Percentiles rank a stretch among this genome's conserved stretches.
These are phyloP conservation scores for Drosophila novamexicana DNA, from an alignment of 1,140 invertebrate species.

Conservation along the genomic window DNA sequence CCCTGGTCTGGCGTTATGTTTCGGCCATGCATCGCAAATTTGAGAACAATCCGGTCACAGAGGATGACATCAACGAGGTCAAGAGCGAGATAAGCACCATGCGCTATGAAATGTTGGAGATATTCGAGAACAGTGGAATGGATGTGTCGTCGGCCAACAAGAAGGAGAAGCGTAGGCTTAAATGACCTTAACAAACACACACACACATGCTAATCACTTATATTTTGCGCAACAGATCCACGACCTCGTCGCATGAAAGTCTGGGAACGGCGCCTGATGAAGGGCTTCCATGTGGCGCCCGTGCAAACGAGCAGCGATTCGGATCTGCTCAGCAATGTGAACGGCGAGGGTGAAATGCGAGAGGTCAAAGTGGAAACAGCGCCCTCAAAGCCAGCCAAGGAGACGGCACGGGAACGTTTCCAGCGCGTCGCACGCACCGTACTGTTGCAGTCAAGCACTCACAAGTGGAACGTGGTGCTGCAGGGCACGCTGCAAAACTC, in stretches of 20 bases:
- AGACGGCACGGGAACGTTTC: conserved; percentile 89
- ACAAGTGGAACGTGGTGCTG: conserved; percentile 90
- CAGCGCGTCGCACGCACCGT: conserved; percentile 90
- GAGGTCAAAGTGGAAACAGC: conserved; percentile 74
- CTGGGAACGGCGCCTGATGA: conserved; percentile 93
- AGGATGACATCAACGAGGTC: conserved; percentile 96
- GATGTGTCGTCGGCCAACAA: conserved; percentile 89
- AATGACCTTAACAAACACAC: no score
- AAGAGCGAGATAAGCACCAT: conserved; percentile 94
- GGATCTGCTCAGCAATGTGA: conserved; percentile 53
- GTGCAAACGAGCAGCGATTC: conserved; percentile 86
- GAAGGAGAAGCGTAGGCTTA: conserved; percentile 87
- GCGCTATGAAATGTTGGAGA: conserved; percentile 93
- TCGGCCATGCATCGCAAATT: conserved; percentile 90
- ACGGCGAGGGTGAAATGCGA: conserved; percentile 75
- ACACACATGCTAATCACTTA: neutral
- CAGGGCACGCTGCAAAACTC: conserved; percentile 87
- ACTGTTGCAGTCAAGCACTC: conserved; percentile 87
- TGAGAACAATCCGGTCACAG: conserved; percentile 92
- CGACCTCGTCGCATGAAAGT: conserved; percentile 91
- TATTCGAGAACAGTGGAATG: conserved; percentile 92
- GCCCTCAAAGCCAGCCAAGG: conserved; percentile 85
- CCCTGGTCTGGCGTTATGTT: conserved; percentile 93
- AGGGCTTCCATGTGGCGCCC: conserved; percentile 93
- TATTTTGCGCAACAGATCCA: conserved; percentile 84